Evolutionary conservation across 2,888 invertebrate genomes (phyloP).

Genomic region (Lapara coniferarum): DNA sequence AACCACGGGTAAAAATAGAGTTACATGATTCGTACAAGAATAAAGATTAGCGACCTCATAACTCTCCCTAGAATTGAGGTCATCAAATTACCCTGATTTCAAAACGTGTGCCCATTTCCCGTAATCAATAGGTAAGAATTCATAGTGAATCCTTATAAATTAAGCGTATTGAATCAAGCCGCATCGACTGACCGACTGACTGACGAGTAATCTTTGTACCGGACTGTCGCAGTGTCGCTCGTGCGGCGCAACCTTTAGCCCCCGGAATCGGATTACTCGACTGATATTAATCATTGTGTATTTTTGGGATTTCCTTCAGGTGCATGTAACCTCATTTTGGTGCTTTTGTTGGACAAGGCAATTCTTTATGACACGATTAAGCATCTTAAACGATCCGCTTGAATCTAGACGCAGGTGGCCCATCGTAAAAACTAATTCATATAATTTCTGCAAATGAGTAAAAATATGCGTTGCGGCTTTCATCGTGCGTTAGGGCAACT

Average conservation of each 20-base stretch:
- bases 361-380: not conserved
- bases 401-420: too few relatives aligned
- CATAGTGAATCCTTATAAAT: constrained; percentile 45
- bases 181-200: constrained; percentile 20
- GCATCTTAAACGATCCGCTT: too few relatives aligned
- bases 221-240: constrained; percentile 2
- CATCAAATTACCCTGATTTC: not conserved
- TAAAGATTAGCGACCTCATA: too few relatives aligned
- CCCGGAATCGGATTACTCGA: constrained; percentile 13
- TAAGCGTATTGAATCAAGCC: constrained; percentile 30
- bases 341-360: not conserved
- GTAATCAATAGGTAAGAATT: constrained; percentile 43
- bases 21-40: too few relatives aligned
- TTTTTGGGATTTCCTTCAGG: constrained; percentile 17
- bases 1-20: too few relatives aligned
- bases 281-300: constrained; percentile 24
- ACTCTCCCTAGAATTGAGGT: not conserved
- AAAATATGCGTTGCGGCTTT: too few relatives aligned
- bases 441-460: too few relatives aligned
- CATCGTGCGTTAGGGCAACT: too few relatives aligned
- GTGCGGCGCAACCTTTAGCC: constrained; percentile 23
- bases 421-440: too few relatives aligned
- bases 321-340: constrained; percentile 8
- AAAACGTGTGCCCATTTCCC: not conserved
- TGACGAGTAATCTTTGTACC: constrained; percentile 16